Evolutionary conservation across 1,140 invertebrate genomes (phyloP).

Genomic region (Lasioglossum albipes): DNA sequence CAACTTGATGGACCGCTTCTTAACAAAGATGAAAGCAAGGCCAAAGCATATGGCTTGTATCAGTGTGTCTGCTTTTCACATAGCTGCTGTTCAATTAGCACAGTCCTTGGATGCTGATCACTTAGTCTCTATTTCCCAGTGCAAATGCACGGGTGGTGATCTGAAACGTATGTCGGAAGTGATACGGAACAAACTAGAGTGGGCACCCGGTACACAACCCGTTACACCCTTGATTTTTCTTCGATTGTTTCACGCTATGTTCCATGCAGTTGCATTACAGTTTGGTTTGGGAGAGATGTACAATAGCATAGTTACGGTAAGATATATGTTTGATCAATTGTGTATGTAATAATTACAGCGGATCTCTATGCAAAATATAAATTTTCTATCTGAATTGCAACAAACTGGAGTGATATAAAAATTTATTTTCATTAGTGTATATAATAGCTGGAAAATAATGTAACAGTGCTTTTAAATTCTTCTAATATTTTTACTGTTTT

Average conservation of each 20-base stretch:
- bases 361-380: too few species aligned
- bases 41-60: conserved; percentile 87
- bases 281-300: conserved; percentile 79
- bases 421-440: too few species aligned
- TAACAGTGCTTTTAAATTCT: too few species aligned
- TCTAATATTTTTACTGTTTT: too few species aligned
- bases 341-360: too few species aligned
- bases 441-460: too few species aligned
- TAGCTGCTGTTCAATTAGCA: conserved; percentile 80
- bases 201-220: conserved; percentile 80
- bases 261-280: conserved; percentile 80
- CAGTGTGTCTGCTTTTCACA: conserved; percentile 85
- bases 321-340: neutral
- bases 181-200: conserved; percentile 85
- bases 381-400: too few species aligned
- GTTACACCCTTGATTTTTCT: conserved; percentile 85
- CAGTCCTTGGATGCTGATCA: conserved; percentile 73
- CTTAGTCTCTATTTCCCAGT: conserved; percentile 84
- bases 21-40: conserved; percentile 86
- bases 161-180: conserved; percentile 87
- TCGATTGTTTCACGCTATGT: conserved; percentile 83
- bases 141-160: conserved; percentile 88
- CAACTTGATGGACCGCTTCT: conserved; percentile 88
- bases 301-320: conserved; percentile 72
- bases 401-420: too few species aligned